phyloP scores from a whole-genome alignment of 2,888 invertebrate species.

The Dicranocentrus wangi region DNA sequence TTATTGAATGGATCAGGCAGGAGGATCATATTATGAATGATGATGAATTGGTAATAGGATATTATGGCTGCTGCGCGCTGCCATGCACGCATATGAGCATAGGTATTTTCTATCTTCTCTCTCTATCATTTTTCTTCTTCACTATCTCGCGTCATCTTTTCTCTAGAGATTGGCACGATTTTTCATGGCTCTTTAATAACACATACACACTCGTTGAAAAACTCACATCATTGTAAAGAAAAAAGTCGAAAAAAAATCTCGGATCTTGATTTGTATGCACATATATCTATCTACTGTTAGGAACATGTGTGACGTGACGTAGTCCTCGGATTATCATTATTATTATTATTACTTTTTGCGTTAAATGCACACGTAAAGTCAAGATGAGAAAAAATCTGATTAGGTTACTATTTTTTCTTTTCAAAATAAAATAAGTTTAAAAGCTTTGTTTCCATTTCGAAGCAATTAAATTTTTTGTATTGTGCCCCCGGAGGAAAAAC shows the following conservation, averaged over 20 bases:
- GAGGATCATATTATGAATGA: neutral
- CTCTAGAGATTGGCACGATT: constrained; percentile 7
- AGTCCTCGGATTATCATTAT: neutral
- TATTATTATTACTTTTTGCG: too few species aligned
- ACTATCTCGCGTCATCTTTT: too few species aligned
- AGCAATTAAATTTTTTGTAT: neutral
- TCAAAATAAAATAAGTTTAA: neutral
- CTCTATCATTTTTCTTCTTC: neutral
- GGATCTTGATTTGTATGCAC: neutral
- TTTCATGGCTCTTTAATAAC: neutral
- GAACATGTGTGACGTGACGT: neutral
- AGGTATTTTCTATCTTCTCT: neutral
- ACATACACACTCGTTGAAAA: neutral
- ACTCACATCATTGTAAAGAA: neutral
- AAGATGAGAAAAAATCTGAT: too few species aligned
- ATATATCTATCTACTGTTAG: neutral
- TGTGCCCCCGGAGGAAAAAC: neutral
- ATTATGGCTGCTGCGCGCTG: too few species aligned
- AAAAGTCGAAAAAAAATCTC: neutral
- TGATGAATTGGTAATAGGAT: neutral
- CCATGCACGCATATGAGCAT: neutral
- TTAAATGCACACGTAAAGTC: too few species aligned
- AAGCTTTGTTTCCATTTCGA: neutral
- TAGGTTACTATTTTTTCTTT: neutral
- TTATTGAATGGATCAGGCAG: neutral